These are phyloP conservation scores for Mylabris phalerata DNA, from an alignment of 1,140 invertebrate species.

Conservation along the genomic window DNA sequence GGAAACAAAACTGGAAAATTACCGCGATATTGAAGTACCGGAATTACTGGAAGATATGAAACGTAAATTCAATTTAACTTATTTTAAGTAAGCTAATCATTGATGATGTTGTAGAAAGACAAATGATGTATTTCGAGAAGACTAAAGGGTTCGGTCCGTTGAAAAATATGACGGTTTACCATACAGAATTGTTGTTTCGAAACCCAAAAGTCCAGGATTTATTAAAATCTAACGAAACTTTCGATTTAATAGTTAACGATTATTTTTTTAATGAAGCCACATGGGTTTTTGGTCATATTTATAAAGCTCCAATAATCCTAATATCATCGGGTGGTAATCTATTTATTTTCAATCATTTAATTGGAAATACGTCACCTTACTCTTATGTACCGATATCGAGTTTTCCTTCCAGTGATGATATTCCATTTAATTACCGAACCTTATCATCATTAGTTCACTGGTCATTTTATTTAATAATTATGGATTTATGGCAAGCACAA, in stretches of 20 bases:
- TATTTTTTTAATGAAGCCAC: conserved; percentile 61
- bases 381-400: conserved; percentile 4
- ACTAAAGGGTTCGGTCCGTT: too few species aligned
- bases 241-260: conserved; percentile 58
- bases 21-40: not conserved
- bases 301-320: conserved; percentile 35
- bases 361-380: conserved; percentile 1
- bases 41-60: not conserved
- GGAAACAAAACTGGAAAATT: not conserved
- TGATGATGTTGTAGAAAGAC: not conserved
- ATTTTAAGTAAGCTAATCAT: not conserved
- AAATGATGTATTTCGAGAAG: not conserved
- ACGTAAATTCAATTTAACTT: not conserved
- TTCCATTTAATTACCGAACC: not conserved
- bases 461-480: not conserved
- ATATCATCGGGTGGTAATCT: not conserved
- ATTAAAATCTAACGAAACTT: conserved; percentile 40
- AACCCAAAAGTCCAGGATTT: conserved; percentile 5
- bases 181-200: conserved; percentile 8
- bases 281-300: conserved; percentile 51
- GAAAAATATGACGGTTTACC: not conserved
- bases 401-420: not conserved
- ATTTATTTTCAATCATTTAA: conserved; percentile 29
- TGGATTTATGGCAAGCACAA: not conserved
- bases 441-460: conserved; percentile 5